phyloP scores from a whole-genome alignment of 1,140 invertebrate species.

The Leptinotarsa texana region DNA sequence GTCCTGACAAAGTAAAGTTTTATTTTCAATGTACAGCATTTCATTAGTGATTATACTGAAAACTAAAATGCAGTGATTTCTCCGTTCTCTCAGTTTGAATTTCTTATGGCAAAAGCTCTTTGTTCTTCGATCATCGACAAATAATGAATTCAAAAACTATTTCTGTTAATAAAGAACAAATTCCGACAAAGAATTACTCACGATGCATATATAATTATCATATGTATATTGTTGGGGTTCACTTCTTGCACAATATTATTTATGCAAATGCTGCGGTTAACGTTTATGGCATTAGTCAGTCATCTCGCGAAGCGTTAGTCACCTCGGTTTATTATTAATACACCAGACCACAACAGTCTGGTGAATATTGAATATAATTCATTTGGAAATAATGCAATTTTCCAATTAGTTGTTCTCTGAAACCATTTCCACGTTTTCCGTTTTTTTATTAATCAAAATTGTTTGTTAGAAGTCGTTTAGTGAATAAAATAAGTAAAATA shows the following conservation, averaged over 20 bases:
- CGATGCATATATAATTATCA: background rate
- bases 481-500: no score
- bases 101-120: no score
- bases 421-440: no score
- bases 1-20: no score
- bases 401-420: slow-evolving; percentile 2
- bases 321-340: slow-evolving; percentile 12
- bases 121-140: no score
- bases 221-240: background rate
- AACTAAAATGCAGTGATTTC: no score
- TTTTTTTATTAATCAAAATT: no score
- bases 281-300: slow-evolving; percentile 14
- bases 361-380: slow-evolving; percentile 9
- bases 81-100: no score
- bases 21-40: no score
- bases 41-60: no score
- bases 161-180: background rate
- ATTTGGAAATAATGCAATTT: slow-evolving; percentile 2
- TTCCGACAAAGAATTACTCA: background rate
- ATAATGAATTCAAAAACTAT: no score
- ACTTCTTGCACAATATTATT: slow-evolving; percentile 18
- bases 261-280: slow-evolving; percentile 8
- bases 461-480: no score
- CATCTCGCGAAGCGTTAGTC: slow-evolving; percentile 14
- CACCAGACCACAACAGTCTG: background rate